Evolutionary conservation across 2,797 vertebrate genomes (phyloP).

Genomic region (Oreonectes daqikongensis): DNA sequence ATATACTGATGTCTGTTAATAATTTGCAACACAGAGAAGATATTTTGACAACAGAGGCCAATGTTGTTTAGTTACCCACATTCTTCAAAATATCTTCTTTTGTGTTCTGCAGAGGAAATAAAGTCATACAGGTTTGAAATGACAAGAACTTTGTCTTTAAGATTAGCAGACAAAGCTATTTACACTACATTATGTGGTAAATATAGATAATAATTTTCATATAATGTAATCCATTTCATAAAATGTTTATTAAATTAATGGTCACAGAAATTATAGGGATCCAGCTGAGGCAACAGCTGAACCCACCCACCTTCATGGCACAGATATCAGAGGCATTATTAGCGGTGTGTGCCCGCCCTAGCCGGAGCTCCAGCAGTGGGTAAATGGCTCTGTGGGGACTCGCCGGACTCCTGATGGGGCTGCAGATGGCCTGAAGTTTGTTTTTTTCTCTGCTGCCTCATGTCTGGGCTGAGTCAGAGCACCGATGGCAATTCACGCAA

Average conservation of each 20-base stretch:
- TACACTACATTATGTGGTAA: no score
- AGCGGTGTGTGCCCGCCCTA: constrained; percentile 17
- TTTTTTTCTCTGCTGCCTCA: constrained; percentile 27
- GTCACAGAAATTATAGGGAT: constrained; percentile 36
- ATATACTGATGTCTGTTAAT: neutral
- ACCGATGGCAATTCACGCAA: constrained; percentile 33
- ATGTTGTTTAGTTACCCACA: no score
- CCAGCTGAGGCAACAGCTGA: neutral
- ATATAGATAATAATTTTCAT: neutral
- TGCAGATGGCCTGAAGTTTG: constrained; percentile 48
- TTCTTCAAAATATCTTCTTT: no score
- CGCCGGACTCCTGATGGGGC: constrained; percentile 15
- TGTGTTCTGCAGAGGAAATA: no score
- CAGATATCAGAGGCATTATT: constrained; percentile 1
- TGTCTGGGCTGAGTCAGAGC: constrained; percentile 47
- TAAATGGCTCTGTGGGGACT: constrained; percentile 39
- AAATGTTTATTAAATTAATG: neutral
- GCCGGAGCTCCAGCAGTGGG: constrained; percentile 33
- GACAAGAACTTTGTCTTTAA: no score
- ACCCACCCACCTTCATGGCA: constrained; percentile 21
- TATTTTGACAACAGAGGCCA: no score
- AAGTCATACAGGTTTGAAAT: no score
- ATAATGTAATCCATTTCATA: neutral
- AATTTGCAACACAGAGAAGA: neutral
- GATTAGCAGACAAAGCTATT: no score